These are phyloP conservation scores for Ptychadena robeensis DNA, from an alignment of 2,797 vertebrate genomes.

Conservation along the genomic window DNA sequence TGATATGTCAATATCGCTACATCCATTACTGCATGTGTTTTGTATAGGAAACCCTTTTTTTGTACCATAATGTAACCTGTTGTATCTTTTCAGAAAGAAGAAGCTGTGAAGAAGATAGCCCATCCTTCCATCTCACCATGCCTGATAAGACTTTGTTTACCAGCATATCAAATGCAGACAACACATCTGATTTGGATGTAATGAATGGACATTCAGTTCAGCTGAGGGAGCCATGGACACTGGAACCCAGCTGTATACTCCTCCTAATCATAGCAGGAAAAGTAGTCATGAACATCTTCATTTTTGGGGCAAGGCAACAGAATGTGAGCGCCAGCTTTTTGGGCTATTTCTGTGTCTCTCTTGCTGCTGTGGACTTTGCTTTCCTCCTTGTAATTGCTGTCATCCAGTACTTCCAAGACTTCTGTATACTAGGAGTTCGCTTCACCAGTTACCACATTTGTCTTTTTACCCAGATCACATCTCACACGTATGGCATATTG, in stretches of 20 bases:
- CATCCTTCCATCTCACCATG: background rate
- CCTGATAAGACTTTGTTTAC: background rate
- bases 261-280: slow-evolving; percentile 79
- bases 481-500: slow-evolving; percentile 72
- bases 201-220: background rate
- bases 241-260: slow-evolving; percentile 67
- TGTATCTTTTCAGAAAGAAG: slow-evolving; percentile 10
- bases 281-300: slow-evolving; percentile 76
- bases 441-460: slow-evolving; percentile 83
- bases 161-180: background rate
- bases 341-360: slow-evolving; percentile 79
- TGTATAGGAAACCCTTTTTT: background rate
- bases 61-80: background rate
- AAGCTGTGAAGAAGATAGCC: background rate
- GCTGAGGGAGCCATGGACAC: background rate
- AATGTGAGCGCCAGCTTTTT: slow-evolving; percentile 74
- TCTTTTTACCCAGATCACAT: slow-evolving; percentile 79
- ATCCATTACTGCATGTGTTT: no score
- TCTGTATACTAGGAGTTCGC: slow-evolving; percentile 72
- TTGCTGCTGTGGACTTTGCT: slow-evolving; percentile 75
- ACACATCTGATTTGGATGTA: background rate
- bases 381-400: slow-evolving; percentile 70
- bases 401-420: slow-evolving; percentile 74
- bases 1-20: no score
- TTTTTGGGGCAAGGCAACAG: slow-evolving; percentile 73